phyloP scores from a whole-genome alignment of 2,797 vertebrate genomes.

The Gouania willdenowi region DNA sequence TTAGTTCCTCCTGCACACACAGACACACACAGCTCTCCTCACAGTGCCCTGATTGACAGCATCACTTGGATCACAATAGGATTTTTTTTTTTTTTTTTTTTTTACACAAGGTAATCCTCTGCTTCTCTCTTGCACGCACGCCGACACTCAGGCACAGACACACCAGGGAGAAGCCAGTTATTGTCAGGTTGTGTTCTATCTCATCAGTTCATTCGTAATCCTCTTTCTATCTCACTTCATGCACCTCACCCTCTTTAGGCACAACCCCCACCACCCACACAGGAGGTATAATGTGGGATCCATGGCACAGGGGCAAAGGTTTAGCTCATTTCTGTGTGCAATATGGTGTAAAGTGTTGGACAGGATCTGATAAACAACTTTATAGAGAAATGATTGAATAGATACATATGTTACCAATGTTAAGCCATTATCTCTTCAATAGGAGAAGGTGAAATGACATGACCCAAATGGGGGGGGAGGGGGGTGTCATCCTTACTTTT shows the following conservation, averaged over 20 bases:
- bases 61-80: conserved; percentile 42
- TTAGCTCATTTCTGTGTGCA: too few relatives aligned
- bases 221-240: conserved; percentile 30
- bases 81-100: conserved; percentile 22
- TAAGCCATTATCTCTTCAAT: too few relatives aligned
- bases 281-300: conserved; percentile 9
- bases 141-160: conserved; percentile 42
- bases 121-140: conserved; percentile 37
- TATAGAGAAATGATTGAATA: conserved; percentile 4
- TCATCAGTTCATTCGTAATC: conserved; percentile 61
- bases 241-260: not conserved
- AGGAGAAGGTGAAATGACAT: too few relatives aligned
- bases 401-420: too few relatives aligned
- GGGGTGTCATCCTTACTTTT: too few relatives aligned
- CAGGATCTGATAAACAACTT: too few relatives aligned
- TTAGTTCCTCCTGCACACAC: too few relatives aligned
- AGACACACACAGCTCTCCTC: conserved; percentile 6
- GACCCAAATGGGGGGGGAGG: too few relatives aligned
- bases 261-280: conserved; percentile 1
- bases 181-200: conserved; percentile 55
- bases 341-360: too few relatives aligned
- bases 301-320: conserved; percentile 17
- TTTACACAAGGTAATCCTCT: conserved; percentile 45
- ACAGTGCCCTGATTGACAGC: conserved; percentile 49
- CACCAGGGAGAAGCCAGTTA: conserved; percentile 50